Base-by-base conservation (phyloP, 2,113 vertebrate species). In the Peromyscus polionotus region DNA sequence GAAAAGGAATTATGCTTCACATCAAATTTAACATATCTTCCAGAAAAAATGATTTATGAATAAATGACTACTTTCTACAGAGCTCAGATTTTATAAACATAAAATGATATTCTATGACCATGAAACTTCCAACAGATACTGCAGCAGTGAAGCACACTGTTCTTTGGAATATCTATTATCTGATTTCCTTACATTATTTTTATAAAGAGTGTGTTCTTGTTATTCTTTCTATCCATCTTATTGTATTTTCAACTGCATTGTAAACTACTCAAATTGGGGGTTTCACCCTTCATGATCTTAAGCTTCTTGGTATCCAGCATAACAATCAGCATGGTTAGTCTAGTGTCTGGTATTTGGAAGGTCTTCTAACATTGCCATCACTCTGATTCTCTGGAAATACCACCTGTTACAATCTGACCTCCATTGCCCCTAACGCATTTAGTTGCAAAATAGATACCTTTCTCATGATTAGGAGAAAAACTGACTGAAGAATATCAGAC, bases 101-200 rank as follows among this genome's bases (percentile, higher is more conserved):
- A 51, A 76, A 65, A 85, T 57, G 17, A 13, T 63, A 22, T 79
- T 36, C 13, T 42, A 13, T 3, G 54, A 83, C 11, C n/a, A 48
- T 2, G 26, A 36, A 85, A 3, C 1, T 11, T 77, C 12, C 13
- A 54, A 54, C 67, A 86, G 67, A 0, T 7, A 4, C 51, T 42
- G 76, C 0, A 59, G 1, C 61, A 88, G 36, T 45, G 26, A 88
- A 79, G 19, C 3, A 48, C 42, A 39, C 0, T 68, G 4, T 72
- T 45, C n/a, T 90, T 87, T 61, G 12, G 13, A 5, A 61, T 67
- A 90, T 65, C 33, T 90, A 73, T 39, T 67, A 72, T 83, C 79
- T 90, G 88, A 94, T 75, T 92, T 90, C 36, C 7, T 93, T 90
- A 39, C 79, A 36, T 0, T 54, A 68, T 76, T 88, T 88, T 68